phyloP scores from a whole-genome alignment of 2,888 invertebrate species.

The Ectemnius lituratus region DNA sequence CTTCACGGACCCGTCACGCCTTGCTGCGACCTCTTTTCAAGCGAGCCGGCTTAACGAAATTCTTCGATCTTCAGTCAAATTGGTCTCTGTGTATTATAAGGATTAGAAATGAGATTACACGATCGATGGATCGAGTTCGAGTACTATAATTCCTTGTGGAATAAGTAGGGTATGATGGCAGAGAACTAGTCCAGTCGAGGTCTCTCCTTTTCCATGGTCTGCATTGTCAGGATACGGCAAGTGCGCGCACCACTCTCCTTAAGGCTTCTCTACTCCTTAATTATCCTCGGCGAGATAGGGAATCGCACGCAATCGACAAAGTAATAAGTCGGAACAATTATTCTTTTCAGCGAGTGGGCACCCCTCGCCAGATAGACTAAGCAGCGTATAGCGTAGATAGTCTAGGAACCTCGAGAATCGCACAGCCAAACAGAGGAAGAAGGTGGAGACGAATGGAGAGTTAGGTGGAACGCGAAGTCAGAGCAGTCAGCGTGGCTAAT shows the following conservation, averaged over 20 bases:
- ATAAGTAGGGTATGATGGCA: background rate
- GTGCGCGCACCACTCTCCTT: background rate
- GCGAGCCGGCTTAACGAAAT: background rate
- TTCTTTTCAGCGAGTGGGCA: background rate
- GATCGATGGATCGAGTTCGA: too few species aligned
- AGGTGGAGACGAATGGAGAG: conserved; percentile 52
- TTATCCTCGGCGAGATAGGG: conserved; percentile 25
- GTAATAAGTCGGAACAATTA: conserved; percentile 19
- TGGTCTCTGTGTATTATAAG: too few species aligned
- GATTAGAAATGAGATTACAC: too few species aligned
- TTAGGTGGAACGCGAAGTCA: conserved; percentile 71
- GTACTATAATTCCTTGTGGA: too few species aligned
- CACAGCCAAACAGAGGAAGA: conserved; percentile 34
- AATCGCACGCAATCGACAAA: conserved; percentile 44
- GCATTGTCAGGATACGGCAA: too few species aligned
- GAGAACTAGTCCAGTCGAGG: background rate
- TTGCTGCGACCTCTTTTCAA: background rate
- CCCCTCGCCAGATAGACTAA: background rate
- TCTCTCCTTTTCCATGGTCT: too few species aligned
- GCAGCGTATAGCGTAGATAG: background rate
- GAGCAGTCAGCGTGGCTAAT: conserved; percentile 78
- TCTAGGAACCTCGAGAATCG: conserved; percentile 1
- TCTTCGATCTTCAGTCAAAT: too few species aligned
- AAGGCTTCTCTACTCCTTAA: conserved; percentile 27
- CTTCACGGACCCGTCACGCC: background rate